Base-by-base conservation (phyloP, 1,140 invertebrate species). In the Yoshiicerus persimilis region DNA sequence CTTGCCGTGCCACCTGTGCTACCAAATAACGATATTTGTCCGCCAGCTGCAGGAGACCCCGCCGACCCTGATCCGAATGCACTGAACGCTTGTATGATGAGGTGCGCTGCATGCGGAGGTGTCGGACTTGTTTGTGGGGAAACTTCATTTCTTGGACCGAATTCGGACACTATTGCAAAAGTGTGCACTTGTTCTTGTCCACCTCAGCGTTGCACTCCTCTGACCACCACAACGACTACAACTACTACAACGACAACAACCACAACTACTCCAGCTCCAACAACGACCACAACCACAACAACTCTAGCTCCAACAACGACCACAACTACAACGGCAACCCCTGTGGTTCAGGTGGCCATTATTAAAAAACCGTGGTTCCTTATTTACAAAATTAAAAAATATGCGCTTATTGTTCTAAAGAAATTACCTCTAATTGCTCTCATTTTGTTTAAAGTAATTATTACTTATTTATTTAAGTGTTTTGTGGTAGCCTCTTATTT, bases 101-200 rank as follows among this genome's bases (percentile, higher is more conserved):
- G n/a, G 13, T 86, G 84, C 20, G 84, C 84, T 6, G 56, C 39
- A 0, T 86, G 84, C 56, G 84, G 84, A 2, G 84, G 84, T 3
- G 25, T 56, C 4, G 84, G 39, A 38, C 6, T 30, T 2, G 20
- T 86, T 86, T 86, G 84, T 13, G 84, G 84, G n/a, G 84, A 86
- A 34, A 56, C 84, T 2, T 32, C 25, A 13, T 4, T 38, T 30
- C 2, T 47, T 9, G 77, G 77, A 20, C 34, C 77, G 5, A n/a
- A 2, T 4, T 4, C 4, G 38, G 30, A 23, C 2, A n/a, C 8
- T 16, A 13, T 5, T 62, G 84, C 84, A 0, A 86, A 86, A 62
- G 38, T 86, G 6, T 86, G 84, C 56, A 56, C 84, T 10, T 86
- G 84, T 27, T 9, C n/a, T 16, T 86, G 84, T 64, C 84, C 84